Base-by-base conservation (phyloP, 2,888 invertebrate species). In the Proisotoma minuta region DNA sequence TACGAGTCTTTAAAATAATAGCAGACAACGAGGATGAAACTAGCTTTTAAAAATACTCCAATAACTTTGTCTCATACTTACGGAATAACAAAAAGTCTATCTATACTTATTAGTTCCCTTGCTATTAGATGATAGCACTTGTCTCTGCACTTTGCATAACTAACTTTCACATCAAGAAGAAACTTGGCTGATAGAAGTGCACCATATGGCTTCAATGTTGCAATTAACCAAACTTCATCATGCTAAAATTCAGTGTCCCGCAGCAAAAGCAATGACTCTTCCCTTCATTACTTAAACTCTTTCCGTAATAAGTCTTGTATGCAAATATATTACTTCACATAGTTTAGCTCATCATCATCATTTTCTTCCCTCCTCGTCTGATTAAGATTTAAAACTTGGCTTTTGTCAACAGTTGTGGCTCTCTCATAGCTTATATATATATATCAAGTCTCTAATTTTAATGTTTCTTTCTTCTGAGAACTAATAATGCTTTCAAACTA, bases 11-110 rank as follows among this genome's bases (percentile, higher is more conserved):
- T 22, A 22, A 54, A 54, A 54, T 54, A 54, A 54, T 54, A 24
- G 54, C 20, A 27, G 10, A 18, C 28, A 57, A 57, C 54, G 52
- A 59, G 62, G 57, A 40, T 62, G 62, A 57, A 65, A 65, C 49
- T 26, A 60, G 50, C 57, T 62, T 52, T 66, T 66, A 66, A 66
- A 66, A 66, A 62, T 66, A 28, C 57, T 62, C 60, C 28, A 20
- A 51, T 65, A 60, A 58, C 62, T 51, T 51, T 49, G 24, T 52
- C 15, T 34, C 15, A 39, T 53, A n/a, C n/a, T n/a, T n/a, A n/a
- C n/a, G n/a, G n/a, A n/a, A n/a, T n/a, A n/a, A n/a, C n/a, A n/a
- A n/a, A n/a, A n/a, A n/a, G n/a, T n/a, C 65, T 66, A 61, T 57
- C 65, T 60, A 62, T 65, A 60, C 52, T 43, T 48, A n/a, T 29